phyloP scores from a whole-genome alignment of 2,113 vertebrate genomes.

The Psittacula cyanocephala region DNA sequence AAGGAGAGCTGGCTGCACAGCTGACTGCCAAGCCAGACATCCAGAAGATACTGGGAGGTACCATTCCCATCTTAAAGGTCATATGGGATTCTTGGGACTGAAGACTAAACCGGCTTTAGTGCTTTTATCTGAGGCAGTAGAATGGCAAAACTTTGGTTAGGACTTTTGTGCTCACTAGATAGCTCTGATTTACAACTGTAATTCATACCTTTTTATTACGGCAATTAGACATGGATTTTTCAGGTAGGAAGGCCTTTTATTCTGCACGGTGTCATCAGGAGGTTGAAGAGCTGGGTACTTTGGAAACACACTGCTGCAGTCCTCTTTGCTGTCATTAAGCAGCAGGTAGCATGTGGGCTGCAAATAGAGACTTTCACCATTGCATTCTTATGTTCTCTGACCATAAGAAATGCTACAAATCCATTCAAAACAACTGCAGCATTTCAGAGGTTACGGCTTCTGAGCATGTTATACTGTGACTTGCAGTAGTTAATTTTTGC shows the following conservation, averaged over 20 bases:
- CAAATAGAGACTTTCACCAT: neutral
- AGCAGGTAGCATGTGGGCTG: neutral
- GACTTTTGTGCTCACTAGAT: no score
- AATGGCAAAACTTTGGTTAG: neutral
- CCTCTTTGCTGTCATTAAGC: neutral
- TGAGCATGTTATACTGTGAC: neutral
- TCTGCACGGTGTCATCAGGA: neutral
- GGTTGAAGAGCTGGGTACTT: neutral
- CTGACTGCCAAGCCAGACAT: slow-evolving; percentile 86
- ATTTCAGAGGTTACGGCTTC: neutral
- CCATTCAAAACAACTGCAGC: neutral
- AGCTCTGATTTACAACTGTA: neutral
- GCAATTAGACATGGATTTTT: neutral
- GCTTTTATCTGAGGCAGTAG: neutral
- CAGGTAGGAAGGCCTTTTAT: neutral
- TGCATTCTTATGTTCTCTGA: neutral
- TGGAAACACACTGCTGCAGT: neutral
- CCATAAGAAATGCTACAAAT: neutral
- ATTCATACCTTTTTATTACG: neutral
- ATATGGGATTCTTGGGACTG: neutral
- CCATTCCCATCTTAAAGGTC: accelerated
- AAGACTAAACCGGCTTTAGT: neutral
- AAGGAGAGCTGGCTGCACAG: slow-evolving; percentile 82
- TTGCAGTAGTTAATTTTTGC: neutral
- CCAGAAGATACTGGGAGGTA: slow-evolving; percentile 84